phyloP scores from a whole-genome alignment of 2,888 invertebrate species.

The Noctua janthe region DNA sequence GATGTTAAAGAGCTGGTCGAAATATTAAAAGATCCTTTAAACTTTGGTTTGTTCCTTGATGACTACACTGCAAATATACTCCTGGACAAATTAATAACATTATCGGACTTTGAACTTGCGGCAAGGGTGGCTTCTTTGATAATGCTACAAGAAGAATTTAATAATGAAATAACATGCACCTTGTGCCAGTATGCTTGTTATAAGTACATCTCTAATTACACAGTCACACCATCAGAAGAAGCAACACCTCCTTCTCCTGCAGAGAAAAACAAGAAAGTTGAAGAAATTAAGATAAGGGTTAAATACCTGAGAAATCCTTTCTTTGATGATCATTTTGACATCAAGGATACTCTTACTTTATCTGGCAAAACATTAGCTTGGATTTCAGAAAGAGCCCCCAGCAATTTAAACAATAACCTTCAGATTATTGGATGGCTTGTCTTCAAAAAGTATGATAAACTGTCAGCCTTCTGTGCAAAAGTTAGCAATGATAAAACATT shows the following conservation, averaged over 20 bases:
- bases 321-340: conserved; percentile 97
- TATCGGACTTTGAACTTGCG: conserved; percentile 92
- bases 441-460: conserved; percentile 92
- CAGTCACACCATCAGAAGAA: conserved; percentile 69
- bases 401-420: conserved; percentile 89
- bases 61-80: conserved; percentile 94
- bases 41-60: conserved; percentile 98
- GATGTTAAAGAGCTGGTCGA: conserved; percentile 92
- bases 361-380: conserved; percentile 95
- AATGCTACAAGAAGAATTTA: conserved; percentile 97
- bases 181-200: conserved; percentile 94
- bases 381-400: conserved; percentile 88
- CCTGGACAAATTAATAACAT: conserved; percentile 94
- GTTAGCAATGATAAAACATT: conserved; percentile 71
- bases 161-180: conserved; percentile 92
- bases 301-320: conserved; percentile 95
- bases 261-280: conserved; percentile 84
- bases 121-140: conserved; percentile 94
- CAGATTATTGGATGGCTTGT: conserved; percentile 92
- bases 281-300: conserved; percentile 94
- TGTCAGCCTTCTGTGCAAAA: conserved; percentile 73
- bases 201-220: conserved; percentile 90
- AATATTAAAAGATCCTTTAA: conserved; percentile 94
- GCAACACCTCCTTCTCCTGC: conserved; percentile 61
- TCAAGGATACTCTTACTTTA: conserved; percentile 92